Base-by-base conservation (phyloP, 2,797 vertebrate genomes). In the Xyrichtys novacula region DNA sequence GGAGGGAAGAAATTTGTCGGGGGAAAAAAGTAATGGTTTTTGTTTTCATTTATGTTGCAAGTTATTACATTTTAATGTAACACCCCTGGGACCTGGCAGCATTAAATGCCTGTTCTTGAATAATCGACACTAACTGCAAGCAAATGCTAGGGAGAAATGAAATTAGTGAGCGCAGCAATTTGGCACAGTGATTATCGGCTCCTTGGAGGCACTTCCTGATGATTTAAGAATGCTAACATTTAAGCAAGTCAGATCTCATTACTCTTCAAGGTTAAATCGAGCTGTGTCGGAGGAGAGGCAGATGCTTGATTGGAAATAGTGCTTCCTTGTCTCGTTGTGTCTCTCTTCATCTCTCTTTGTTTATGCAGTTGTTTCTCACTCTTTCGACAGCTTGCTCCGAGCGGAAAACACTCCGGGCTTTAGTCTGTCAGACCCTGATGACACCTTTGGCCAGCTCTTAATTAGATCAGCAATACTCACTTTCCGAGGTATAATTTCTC, bases 81-180 rank as follows among this genome's bases (percentile, higher is more conserved):
- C 91, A 92, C 91, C 92, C 94, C 90, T 71, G 77, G 92, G 93
- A 93, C 83, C 88, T 83, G 81, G 88, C 86, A 91, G 92, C 91
- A 93, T 94, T 95, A 95, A 95, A 95, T 93, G 93, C 90, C 93
- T 92, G 92, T 93, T 93, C 90, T 94, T 94, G 94, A 95, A 93
- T 95, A 95, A 95, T 94, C 92, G 88, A 94, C 93, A 88, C 87
- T 94, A 95, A 94, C 94, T 92, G 93, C 93, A 81, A 92, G 94
- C 90, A 88, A 94, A 94, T 93, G 93, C 92, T 86, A 85, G 92
- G 92, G 93, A 94, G 91, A 94, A 94, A 94, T 95, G 92, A 92
- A 94, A 95, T 92, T 94, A 94, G 89, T 54, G 76, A 83, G 89
- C 90, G 59, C 86, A 89, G 89, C 88, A 90, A 92, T 95, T 94